Evolutionary conservation across 2,797 vertebrate species (phyloP), one percentile per base, ranked within the genome.

Genomic region (Fistularia tabacaria): DNA sequence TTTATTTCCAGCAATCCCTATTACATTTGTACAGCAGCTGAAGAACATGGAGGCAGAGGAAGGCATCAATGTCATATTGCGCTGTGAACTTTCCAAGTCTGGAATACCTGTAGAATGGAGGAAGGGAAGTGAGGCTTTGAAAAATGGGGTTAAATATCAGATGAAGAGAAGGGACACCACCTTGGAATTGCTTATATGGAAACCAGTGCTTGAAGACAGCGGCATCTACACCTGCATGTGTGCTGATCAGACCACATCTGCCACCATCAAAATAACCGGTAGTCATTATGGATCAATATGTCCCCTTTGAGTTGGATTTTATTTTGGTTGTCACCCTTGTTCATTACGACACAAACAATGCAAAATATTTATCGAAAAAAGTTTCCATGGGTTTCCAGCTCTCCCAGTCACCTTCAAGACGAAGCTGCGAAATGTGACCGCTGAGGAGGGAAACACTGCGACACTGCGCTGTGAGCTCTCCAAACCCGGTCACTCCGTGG

Each of bases 211-310:
- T 8, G 91, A 92, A 41, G 96, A 99, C 53, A 84, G 90, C 0
- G 94, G 94, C 5, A 80, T 91, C 7, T 99, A 97, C 51, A 91
- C 85, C 64, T 99, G 97, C 65, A 69, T 90, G 49, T 96, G 93
- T 46, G 89, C 91, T n/a, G 88, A 93, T 55, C 93, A 93, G 80
- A 85, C 74, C 67, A 97, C 95, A 12, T 90, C 92, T 0, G 91
- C 95, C 37, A 84, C 81, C 0, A 69, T 98, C 71, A 93, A 72
- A 5, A 85, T 99, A 61, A 91, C 90, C 40, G 93, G 95, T 97
- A 89, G 72, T 74, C 54, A 40, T 8, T 45, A 13, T 45, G 9
- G 14, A 45, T 7, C 12, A 45, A 14, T 45, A 8, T 14, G 0
- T 25, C 5, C 25, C 8, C 13, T 15, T 9, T 46, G 9, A 37